Base-by-base conservation (phyloP, 2,797 vertebrate species). In the Falco biarmicus region DNA sequence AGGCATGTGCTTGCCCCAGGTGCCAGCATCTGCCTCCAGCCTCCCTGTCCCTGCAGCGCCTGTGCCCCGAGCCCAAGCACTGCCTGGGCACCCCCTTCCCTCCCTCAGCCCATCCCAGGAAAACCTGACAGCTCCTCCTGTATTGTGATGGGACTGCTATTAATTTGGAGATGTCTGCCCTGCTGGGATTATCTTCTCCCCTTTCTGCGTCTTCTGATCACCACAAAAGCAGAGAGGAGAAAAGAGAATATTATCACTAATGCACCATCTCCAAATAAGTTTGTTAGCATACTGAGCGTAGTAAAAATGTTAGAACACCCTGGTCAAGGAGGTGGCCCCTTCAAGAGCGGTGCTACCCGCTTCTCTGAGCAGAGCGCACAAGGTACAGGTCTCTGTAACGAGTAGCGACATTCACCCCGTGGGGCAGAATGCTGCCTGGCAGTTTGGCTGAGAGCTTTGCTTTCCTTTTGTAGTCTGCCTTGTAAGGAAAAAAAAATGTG, bases 321-420 rank as follows among this genome's bases (percentile, higher is more conserved):
- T 34, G 71, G 31, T 51, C 18, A 1, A 13, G 64, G 64, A 34
- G 34, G 16, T 4, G 47, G 45, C 29, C 22, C 29, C 10, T 89
- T 24, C 0, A 2, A 32, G 39, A 94, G 59, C 74, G 76, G 51
- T 0, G 1, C 21, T 64, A 11, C 21, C 19, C 25, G 22, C 39
- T 37, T 32, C 65, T 81, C 66, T 43, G 51, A 79, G 70, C 26
- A 0, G 0, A 31, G 41, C 32, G 48, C 31, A 8, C 8, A 5
- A 39, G 31, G 17, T 63, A 37, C 39, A 51, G 64, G 45, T 50
- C 45, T 53, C 37, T 6, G 0, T 24, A 29, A 48, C 0, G 7
- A 92, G 26, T 89, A 89, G 54, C 0, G 0, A 24, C 2, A 0
- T 41, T 81, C 8, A 1, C 13, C 11, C 76, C 3, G 0, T 6